Conservation (phyloP, 2,888 invertebrate species). For the Chaitophorus viminalis region DNA sequence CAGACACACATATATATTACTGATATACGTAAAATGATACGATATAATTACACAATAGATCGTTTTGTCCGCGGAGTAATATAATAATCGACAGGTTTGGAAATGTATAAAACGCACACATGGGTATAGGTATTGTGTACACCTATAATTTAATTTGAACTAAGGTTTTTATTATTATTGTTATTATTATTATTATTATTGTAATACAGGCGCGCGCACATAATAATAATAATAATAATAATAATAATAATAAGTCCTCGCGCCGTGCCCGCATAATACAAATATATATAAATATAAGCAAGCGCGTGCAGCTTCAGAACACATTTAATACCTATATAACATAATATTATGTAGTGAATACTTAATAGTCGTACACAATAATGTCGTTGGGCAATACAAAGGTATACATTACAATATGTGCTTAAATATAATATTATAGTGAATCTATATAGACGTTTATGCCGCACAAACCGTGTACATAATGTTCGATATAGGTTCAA, state of each 20-base stretch:
- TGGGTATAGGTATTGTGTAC: background rate
- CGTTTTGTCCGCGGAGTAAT: background rate
- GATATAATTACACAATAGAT: constrained; percentile 23
- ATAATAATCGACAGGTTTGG: constrained; percentile 30
- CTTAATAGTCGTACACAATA: background rate
- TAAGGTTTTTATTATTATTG: constrained; percentile 10
- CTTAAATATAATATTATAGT: too few species aligned
- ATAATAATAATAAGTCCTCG: background rate
- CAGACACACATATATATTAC: too few species aligned
- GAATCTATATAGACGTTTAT: background rate
- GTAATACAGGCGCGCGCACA: background rate
- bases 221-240: background rate
- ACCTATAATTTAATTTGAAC: constrained; percentile 31
- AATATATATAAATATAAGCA: too few species aligned
- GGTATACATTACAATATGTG: too few species aligned
- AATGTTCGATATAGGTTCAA: background rate
- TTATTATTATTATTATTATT: constrained; percentile 10
- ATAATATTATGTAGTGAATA: background rate
- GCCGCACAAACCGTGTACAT: background rate
- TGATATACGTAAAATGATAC: background rate
- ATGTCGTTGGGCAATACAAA: background rate
- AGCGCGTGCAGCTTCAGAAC: background rate
- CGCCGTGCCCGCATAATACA: background rate
- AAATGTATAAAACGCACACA: background rate
- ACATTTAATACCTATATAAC: background rate